Percentiles rank a stretch among this genome's conserved stretches.
phyloP scores from a whole-genome alignment of 2,113 vertebrate genomes.

The Cochlearius cochlearius region DNA sequence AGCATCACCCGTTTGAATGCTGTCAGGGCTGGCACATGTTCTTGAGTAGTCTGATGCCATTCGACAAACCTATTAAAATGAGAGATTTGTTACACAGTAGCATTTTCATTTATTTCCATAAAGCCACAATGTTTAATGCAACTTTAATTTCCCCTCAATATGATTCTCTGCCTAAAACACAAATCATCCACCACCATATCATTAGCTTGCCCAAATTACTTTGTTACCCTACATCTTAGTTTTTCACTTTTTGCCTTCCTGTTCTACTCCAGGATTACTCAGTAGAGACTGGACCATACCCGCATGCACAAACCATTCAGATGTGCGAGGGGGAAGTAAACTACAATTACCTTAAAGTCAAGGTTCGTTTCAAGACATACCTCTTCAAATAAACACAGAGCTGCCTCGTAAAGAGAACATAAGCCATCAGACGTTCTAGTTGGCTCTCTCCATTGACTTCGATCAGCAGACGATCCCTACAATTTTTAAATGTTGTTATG shows the following conservation, averaged over 20 bases:
- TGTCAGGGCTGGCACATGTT: conserved; percentile 95
- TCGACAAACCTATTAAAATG: conserved; percentile 80
- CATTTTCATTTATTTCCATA: background rate
- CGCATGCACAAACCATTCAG: background rate
- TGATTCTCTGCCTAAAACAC: background rate
- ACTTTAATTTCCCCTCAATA: background rate
- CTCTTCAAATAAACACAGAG: conserved; percentile 94
- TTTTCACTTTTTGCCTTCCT: background rate
- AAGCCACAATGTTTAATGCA: background rate
- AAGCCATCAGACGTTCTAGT: conserved; percentile 89
- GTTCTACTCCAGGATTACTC: background rate
- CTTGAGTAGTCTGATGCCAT: conserved; percentile 93
- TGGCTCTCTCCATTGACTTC: conserved; percentile 96
- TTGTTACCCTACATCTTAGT: background rate
- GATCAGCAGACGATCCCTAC: conserved; percentile 93
- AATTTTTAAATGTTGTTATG: conserved; percentile 10
- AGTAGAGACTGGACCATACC: background rate
- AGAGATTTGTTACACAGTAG: background rate
- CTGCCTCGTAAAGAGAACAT: conserved; percentile 91
- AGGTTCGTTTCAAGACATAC: conserved; percentile 66
- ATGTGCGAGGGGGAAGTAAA: background rate
- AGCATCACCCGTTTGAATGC: conserved; percentile 89
- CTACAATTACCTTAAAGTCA: background rate
- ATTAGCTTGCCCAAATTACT: background rate
- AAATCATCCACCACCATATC: background rate